Conservation (phyloP, 2,888 invertebrate genomes). For the Cantharis rustica region DNA sequence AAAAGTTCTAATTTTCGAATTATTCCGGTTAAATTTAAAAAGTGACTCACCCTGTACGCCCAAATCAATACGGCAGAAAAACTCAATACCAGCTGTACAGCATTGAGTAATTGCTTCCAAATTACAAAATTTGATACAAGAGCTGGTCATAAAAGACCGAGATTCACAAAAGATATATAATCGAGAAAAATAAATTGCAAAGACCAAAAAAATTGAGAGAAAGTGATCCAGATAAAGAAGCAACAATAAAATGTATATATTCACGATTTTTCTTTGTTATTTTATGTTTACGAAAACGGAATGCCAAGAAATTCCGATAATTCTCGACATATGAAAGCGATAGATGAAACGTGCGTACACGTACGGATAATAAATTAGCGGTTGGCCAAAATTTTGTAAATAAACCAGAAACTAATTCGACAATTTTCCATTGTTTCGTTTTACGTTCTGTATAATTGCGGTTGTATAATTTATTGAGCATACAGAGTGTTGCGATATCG, state of each 20-base stretch:
- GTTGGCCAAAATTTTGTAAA: neutral
- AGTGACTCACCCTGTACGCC: neutral
- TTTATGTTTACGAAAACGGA: neutral
- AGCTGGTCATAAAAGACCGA: neutral
- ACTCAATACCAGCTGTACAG: neutral
- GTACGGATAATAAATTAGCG: neutral
- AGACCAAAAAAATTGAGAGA: neutral
- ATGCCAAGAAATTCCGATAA: neutral
- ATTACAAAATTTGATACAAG: neutral
- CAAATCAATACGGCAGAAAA: neutral
- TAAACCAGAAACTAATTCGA: neutral
- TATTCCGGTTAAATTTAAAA: neutral
- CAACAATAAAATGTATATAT: neutral
- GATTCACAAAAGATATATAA: neutral
- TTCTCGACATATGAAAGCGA: neutral
- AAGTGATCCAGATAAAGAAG: neutral
- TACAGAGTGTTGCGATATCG: neutral
- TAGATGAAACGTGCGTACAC: neutral
- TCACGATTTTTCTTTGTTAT: neutral
- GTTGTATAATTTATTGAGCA: neutral
- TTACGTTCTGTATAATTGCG: neutral
- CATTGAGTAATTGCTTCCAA: neutral
- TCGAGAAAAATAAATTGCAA: neutral
- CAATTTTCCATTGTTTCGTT: neutral
- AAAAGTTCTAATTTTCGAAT: neutral